Evolutionary conservation across 2,797 vertebrate species (phyloP), one percentile per base, ranked within the genome.

Genomic region (Semaprochilodus insignis): DNA sequence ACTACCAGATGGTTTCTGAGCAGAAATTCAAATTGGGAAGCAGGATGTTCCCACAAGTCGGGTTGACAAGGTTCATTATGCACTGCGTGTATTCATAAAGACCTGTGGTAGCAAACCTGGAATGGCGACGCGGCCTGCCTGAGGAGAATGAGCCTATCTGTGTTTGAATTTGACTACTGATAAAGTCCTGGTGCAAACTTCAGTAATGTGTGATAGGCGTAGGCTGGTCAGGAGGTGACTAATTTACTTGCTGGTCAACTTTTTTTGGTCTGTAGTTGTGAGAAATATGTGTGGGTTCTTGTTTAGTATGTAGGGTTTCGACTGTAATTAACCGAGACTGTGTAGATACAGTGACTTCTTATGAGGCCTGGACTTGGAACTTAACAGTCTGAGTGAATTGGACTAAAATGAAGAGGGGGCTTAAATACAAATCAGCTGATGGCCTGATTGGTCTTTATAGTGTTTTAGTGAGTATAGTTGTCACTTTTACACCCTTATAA

Each of bases 1-100:
- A n/a, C 36, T 34, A 0, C 16, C 71, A 57, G 52, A 57, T 74
- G 60, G 69, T 78, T 69, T 69, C 19, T 36, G 23, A 78, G 63
- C 69, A 75, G 77, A 71, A 62, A 72, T 63, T 57, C 48, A 57
- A 57, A 66, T 55, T 23, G 48, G 25, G 34, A 74, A 74, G 15
- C 82, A 75, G 71, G 77, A 74, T 80, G 44, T 83, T 57, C 25
- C 14, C 54, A 0, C 54, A 25, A 19, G 10, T 40, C 4, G 27
- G 59, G 72, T 15, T 17, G 48, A 21, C 8, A 48, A 70, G 4
- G n/a, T 52, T 31, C 62, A 17, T 62, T 21, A 69, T n/a, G 40
- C 1, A 1, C 25, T 72, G 48, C 10, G 1, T 48, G 8, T 11
- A 2, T 34, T 10, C 17, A 34, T 0, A 10, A 51, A 52, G 10